A percentile compares a stretch with the other conserved stretches of the same genome.
These are phyloP conservation scores for Thyatira batis DNA, from an alignment of 2,888 invertebrate species.

Conservation along the genomic window DNA sequence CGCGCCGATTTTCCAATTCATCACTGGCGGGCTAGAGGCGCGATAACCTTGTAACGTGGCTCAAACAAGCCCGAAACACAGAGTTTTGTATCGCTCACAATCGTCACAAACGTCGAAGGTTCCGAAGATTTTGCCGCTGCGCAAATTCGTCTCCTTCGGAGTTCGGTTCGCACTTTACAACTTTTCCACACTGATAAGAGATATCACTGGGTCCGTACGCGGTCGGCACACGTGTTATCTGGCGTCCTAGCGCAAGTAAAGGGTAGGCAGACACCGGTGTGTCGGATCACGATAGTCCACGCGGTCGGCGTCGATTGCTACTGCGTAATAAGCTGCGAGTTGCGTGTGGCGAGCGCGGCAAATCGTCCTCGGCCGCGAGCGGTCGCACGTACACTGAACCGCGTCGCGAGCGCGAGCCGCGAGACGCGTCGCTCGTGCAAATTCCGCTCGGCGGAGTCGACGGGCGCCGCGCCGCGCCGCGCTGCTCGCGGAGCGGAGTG, in stretches of 20 bases:
- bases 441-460: conserved; percentile 11
- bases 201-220: conserved; percentile 57
- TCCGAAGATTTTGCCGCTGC: conserved; percentile 51
- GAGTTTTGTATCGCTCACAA: conserved; percentile 61
- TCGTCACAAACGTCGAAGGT: conserved; percentile 53
- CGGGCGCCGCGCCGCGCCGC: conserved; percentile 42
- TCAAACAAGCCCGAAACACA: conserved; percentile 62
- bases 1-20: conserved; percentile 83
- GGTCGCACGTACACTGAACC: conserved; percentile 78
- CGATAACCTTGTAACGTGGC: conserved; percentile 82
- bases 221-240: conserved; percentile 27
- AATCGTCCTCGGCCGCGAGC: conserved; percentile 68
- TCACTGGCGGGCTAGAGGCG: conserved; percentile 77
- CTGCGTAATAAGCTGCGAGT: conserved; percentile 77
- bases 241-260: conserved; percentile 22
- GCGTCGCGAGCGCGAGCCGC: conserved; percentile 46
- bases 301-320: conserved; percentile 70
- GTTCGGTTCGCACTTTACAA: conserved; percentile 63
- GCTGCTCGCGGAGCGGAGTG: conserved; percentile 53
- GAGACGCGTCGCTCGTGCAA: conserved; percentile 63
- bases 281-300: conserved; percentile 62
- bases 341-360: conserved; percentile 57
- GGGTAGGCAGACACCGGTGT: conserved; percentile 30
- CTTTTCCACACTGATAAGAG: conserved; percentile 74
- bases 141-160: conserved; percentile 56